Evolutionary conservation across 2,888 invertebrate genomes (phyloP), one percentile per base, ranked within the genome.

Genomic region (Timema podura): DNA sequence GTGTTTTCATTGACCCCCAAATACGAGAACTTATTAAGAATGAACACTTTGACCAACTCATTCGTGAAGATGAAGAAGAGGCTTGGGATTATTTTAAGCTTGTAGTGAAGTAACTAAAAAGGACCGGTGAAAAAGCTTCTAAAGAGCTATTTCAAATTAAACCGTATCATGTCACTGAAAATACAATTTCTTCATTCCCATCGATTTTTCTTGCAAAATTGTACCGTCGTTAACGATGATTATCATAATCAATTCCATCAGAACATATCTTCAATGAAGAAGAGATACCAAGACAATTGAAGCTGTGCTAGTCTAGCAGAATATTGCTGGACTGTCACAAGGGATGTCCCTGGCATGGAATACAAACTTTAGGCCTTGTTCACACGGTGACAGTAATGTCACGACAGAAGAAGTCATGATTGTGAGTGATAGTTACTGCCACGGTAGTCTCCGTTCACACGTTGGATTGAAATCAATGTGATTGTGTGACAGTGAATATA

Each of bases 211-310:
- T 46, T 48, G 16, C 10, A 10, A 44, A 68, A 46, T 16, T 13
- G 47, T 59, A 61, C 6, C 15, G 57, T 46, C 57, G 13, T 67
- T 44, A 68, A 16, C 47, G 46, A 59, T 16, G 47, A 68, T 15
- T 30, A 57, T 44, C 47, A 48, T 0, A 13, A 68, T 5, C 54
- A 13, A 6, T 68, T 68, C 68, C 47, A 69, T 65, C 65, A 64
- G 13, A 57, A 69, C 47, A 69, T 65, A 48, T 65, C 44, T 46
- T 8, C 51, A 13, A 65, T 69, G 57, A 57, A 69, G 65, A 49
- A 61, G 48, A 8, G 46, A 9, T 69, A 65, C 57, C 69, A 69
- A 48, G 57, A 57, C 45, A 65, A 65, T 0, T 67, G 67, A 48
- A 65, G 61, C 46, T 48, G 16, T 15, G 10, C 3, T 59, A 67